Base-by-base conservation (phyloP, 1,140 invertebrate genomes). In the Diplogasteroides magnus region DNA sequence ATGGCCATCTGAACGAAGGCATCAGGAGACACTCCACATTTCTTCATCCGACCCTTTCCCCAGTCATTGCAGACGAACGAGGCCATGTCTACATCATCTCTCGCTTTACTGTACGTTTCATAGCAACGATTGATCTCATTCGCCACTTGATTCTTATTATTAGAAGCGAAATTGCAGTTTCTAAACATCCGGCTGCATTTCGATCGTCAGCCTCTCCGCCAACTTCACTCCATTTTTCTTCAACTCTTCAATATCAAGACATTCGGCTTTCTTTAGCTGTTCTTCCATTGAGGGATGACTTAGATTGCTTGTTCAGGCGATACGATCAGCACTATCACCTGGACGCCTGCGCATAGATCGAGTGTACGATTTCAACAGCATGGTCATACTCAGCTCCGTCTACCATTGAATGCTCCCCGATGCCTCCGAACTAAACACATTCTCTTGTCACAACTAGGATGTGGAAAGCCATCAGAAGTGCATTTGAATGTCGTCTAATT, bases 391-490 rank as follows among this genome's bases (percentile, higher is more conserved):
- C 78, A 25, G 75, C 74, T 55, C 78, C 78, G 67, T 79, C 78
- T 1, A 64, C 78, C 61, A 84, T 97, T 94, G 87, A 97, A 92
- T 88, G 97, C 96, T 84, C 90, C 89, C 85, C 87, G 84, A 73
- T 97, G 86, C 19, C 93, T 95, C 60, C 94, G 93, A 28, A 92
- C 95, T 31, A 78, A 67, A 85, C 6, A 6, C 6, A 48, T 48
- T 11, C 19, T 48, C 6, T 11, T 11, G 6, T 11, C 37, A 19
- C 6, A 48, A 11, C 6, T 48, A n/a, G n/a, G n/a, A n/a, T n/a
- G n/a, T n/a, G n/a, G n/a, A n/a, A n/a, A n/a, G n/a, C n/a, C n/a
- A n/a, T n/a, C n/a, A n/a, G n/a, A n/a, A n/a, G n/a, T n/a, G n/a
- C n/a, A n/a, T n/a, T n/a, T n/a, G n/a, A n/a, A n/a, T n/a, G n/a